Evolutionary conservation across 2,888 invertebrate species (phyloP).

Genomic region (Agrochola lychnidis): DNA sequence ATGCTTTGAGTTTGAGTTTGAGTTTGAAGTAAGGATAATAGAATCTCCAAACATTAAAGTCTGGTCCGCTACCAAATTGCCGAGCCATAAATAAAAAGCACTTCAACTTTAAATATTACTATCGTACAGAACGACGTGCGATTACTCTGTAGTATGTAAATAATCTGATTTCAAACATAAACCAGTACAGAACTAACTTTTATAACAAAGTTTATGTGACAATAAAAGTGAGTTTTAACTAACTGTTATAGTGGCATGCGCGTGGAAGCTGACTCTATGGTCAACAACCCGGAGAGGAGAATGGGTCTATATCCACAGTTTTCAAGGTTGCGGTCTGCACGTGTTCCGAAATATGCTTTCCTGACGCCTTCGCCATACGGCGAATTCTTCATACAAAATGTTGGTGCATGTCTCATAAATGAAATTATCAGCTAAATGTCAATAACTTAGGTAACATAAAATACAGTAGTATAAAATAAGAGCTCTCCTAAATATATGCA

Average conservation of each 20-base stretch:
- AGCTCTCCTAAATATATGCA: not conserved
- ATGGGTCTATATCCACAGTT: not conserved
- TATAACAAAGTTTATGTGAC: constrained; percentile 37
- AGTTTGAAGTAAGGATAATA: too few relatives aligned
- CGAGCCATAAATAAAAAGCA: constrained; percentile 12
- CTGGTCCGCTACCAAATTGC: not conserved
- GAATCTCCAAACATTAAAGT: not conserved
- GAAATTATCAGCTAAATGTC: not conserved
- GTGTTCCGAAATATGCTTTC: not conserved
- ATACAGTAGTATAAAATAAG: not conserved
- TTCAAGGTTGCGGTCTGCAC: not conserved
- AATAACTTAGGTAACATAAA: not conserved
- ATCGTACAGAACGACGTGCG: not conserved
- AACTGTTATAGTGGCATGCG: not conserved
- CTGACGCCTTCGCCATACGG: not conserved
- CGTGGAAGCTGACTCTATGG: not conserved
- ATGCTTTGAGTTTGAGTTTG: too few relatives aligned
- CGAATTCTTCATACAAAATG: too few relatives aligned
- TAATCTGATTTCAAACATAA: constrained; percentile 30
- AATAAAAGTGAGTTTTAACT: constrained; percentile 33
- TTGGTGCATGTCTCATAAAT: not conserved
- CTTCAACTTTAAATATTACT: constrained; percentile 20
- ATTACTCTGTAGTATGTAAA: constrained; percentile 42
- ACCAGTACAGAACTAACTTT: constrained; percentile 19
- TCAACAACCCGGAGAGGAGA: constrained; percentile 10